Conservation (phyloP, 1,140 invertebrate genomes). For the Rhyzopertha dominica region DNA sequence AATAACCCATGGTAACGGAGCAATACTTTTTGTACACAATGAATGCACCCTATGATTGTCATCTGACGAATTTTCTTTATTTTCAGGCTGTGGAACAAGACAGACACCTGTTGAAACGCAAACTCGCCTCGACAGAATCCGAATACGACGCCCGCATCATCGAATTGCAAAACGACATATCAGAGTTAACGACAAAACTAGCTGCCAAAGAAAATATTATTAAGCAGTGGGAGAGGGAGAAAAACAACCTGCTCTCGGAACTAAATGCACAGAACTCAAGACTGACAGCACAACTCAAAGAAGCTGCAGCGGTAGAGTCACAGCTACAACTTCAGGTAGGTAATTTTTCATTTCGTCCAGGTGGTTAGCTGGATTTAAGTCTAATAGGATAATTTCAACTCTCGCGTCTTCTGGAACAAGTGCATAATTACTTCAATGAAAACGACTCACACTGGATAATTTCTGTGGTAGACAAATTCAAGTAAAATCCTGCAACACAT, state of each 20-base stretch:
- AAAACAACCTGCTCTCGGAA: conserved; percentile 68
- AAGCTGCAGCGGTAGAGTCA: conserved; percentile 59
- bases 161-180: conserved; percentile 83
- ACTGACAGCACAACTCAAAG: conserved; percentile 80
- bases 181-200: conserved; percentile 64
- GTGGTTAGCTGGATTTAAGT: too few species aligned
- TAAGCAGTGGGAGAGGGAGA: conserved; percentile 72
- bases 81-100: conserved; percentile 89
- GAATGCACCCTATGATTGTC: too few species aligned
- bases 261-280: conserved; percentile 87
- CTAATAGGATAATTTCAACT: too few species aligned
- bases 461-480: too few species aligned
- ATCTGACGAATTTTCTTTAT: too few species aligned
- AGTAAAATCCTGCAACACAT: too few species aligned
- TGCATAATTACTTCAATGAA: too few species aligned
- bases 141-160: conserved; percentile 84
- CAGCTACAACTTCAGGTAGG: conserved; percentile 73
- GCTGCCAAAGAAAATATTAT: conserved; percentile 57
- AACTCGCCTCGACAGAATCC: conserved; percentile 75
- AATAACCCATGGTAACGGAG: too few species aligned
- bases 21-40: too few species aligned
- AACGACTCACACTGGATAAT: too few species aligned
- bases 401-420: too few species aligned
- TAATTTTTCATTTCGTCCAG: too few species aligned
- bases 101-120: conserved; percentile 77